Evolutionary conservation across 1,140 invertebrate genomes (phyloP).

Genomic region (Papilio polytes): DNA sequence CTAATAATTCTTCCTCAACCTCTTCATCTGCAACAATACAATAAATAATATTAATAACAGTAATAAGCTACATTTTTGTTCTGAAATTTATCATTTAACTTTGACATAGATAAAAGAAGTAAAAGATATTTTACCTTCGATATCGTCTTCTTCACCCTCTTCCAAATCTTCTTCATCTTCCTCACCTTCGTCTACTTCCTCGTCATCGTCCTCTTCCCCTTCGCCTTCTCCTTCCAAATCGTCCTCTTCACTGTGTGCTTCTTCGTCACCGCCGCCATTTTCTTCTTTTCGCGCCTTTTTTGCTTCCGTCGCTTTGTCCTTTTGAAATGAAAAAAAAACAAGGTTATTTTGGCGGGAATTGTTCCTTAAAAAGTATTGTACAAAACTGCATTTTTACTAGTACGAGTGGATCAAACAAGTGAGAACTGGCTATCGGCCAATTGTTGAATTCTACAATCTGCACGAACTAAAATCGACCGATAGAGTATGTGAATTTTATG

Average conservation of each 20-base stretch:
- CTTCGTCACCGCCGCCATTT: conserved; percentile 86
- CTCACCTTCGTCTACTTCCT: conserved; percentile 86
- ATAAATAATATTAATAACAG: conserved; percentile 35
- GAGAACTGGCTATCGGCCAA: conserved; percentile 63
- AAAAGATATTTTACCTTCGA: conserved; percentile 84
- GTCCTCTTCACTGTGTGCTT: conserved; percentile 87
- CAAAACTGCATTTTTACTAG: background rate
- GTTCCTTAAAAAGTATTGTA: conserved; percentile 22
- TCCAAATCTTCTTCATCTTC: conserved; percentile 88
- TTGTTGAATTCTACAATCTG: conserved; percentile 39
- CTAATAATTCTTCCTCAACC: conserved; percentile 82
- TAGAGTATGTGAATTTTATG: conserved; percentile 39
- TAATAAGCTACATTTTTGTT: background rate
- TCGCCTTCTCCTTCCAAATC: conserved; percentile 84
- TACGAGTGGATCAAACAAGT: conserved; percentile 50
- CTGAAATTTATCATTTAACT: no score
- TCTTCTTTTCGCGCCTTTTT: conserved; percentile 92
- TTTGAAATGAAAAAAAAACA: conserved; percentile 50
- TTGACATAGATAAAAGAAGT: background rate
- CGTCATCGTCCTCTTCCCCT: conserved; percentile 85
- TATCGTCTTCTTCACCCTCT: conserved; percentile 88
- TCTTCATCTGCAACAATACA: conserved; percentile 85
- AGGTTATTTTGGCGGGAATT: conserved; percentile 48
- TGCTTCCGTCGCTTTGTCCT: conserved; percentile 89
- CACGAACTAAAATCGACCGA: background rate